Evolutionary conservation across 2,797 vertebrate species (phyloP), one percentile per base, ranked within the genome.

Genomic region (Melanogrammus aeglefinus): DNA sequence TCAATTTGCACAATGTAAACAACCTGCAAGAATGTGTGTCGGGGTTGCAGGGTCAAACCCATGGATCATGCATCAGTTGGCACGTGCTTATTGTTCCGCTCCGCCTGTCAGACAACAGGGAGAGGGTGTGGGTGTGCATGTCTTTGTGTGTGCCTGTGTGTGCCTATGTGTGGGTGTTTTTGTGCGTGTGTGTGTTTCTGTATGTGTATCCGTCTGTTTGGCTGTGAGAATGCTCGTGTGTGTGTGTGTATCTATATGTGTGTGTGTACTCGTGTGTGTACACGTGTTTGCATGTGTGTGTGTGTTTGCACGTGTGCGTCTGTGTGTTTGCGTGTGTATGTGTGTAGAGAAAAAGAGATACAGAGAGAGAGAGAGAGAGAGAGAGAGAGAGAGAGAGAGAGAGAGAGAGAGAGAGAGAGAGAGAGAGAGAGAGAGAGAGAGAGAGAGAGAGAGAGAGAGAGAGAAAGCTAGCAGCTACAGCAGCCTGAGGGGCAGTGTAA

Each of bases 1-100:
- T 91, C 89, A 90, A 89, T 93, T 91, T 91, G 86, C 88, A 92
- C 88, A 90, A 88, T 92, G 92, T 94, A 93, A 94, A 93, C 92
- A 92, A 87, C 89, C 85, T 81, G 83, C 89, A 91, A 92, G 89
- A 91, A 92, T 31, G n/a, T 89, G 90, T 90, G 91, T 88, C 1
- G 83, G 82, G 90, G 92, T 93, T 92, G 89, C 81, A 41, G 27
- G 94, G 93, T 94, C 93, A 93, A 92, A 91, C 82, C 88, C 89
- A 90, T 92, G 89, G 91, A 91, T 93, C 92, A 89, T 73, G 90
- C 89, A 91, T 94, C 92, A 92, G 90, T 89, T 91, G 92, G 89
- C 86, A 31, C 84, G 86, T 89, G 89, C 89, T 91, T 93, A 91
- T 94, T 94, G 91, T 93, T 90, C 81, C 9, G 29, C 85, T 84